phyloP scores from a whole-genome alignment of 2,113 vertebrate species.

The Onychorhynchus coronatus region DNA sequence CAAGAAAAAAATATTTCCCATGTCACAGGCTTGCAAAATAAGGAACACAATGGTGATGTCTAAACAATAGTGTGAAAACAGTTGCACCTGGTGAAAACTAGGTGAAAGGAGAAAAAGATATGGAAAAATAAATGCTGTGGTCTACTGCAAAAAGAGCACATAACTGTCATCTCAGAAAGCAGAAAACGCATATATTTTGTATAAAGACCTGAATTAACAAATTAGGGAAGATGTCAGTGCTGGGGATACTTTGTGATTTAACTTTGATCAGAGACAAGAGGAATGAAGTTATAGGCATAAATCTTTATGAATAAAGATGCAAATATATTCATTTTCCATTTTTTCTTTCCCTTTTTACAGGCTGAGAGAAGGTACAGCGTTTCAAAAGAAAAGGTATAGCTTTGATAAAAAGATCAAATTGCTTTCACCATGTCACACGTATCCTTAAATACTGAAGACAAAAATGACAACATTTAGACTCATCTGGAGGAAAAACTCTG shows the following conservation, averaged over 20 bases:
- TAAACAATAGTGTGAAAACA: not conserved
- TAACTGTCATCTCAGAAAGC: not conserved
- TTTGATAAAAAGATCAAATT: slow-evolving; percentile 23
- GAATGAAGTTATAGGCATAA: not conserved
- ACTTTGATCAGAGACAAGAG: not conserved
- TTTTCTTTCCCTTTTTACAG: not conserved
- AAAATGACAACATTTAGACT: not conserved
- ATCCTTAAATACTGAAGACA: not conserved
- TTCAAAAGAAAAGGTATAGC: not conserved
- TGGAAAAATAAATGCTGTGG: not conserved
- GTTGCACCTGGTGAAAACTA: not conserved
- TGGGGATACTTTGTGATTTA: not conserved
- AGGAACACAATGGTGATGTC: not conserved
- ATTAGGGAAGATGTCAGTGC: not conserved
- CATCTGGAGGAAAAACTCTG: not conserved
- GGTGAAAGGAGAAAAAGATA: not conserved
- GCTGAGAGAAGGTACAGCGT: not conserved
- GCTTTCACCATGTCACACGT: not conserved
- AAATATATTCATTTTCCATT: not conserved
- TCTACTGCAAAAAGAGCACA: not conserved
- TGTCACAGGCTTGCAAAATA: not conserved
- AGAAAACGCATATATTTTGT: not conserved
- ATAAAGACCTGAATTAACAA: not conserved
- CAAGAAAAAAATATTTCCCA: not conserved
- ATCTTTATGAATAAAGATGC: not conserved